Evolutionary conservation across 35 echinoderm and acorn worm species (phyloP).

Genomic region (Ptychodera flava): DNA sequence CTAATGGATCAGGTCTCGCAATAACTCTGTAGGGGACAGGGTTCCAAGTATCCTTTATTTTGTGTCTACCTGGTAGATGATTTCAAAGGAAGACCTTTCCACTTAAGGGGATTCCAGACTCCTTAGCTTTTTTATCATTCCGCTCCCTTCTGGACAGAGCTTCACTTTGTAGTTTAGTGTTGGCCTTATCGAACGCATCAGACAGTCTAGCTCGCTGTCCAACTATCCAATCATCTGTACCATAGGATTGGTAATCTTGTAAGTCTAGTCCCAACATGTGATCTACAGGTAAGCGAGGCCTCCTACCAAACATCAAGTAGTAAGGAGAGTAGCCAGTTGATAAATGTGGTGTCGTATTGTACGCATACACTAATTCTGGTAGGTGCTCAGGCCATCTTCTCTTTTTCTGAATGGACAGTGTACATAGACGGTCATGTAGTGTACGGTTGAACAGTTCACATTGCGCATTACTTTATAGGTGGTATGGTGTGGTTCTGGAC

Average conservation of each 20-base stretch:
- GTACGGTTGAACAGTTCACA: constrained; percentile 44
- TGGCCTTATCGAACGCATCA: constrained; percentile 1
- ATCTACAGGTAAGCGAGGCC: constrained; percentile 9
- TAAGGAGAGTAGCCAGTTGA: constrained; percentile 35
- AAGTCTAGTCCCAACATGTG: background rate
- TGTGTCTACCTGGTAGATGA: constrained; percentile 5
- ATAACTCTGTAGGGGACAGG: background rate
- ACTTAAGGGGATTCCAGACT: constrained; percentile 6
- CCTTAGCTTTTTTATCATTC: background rate
- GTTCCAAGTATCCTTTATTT: background rate
- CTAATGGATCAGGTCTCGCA: background rate
- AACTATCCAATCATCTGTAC: background rate
- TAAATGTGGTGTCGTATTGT: constrained; percentile 56
- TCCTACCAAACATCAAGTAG: constrained; percentile 14
- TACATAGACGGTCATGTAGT: constrained; percentile 40
- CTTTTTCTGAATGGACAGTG: constrained; percentile 36
- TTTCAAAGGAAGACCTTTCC: constrained; percentile 12
- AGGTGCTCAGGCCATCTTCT: constrained; percentile 36
- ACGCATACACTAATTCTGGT: constrained; percentile 45
- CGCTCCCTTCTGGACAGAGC: background rate
- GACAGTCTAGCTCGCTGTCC: constrained; percentile 2
- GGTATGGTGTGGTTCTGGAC: constrained; percentile 30
- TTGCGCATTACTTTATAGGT: constrained; percentile 21
- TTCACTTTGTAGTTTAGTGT: background rate
- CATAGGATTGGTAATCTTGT: background rate